These are phyloP conservation scores for Heloderma charlesbogerti DNA, from an alignment of 2,113 vertebrate species.

Conservation along the genomic window DNA sequence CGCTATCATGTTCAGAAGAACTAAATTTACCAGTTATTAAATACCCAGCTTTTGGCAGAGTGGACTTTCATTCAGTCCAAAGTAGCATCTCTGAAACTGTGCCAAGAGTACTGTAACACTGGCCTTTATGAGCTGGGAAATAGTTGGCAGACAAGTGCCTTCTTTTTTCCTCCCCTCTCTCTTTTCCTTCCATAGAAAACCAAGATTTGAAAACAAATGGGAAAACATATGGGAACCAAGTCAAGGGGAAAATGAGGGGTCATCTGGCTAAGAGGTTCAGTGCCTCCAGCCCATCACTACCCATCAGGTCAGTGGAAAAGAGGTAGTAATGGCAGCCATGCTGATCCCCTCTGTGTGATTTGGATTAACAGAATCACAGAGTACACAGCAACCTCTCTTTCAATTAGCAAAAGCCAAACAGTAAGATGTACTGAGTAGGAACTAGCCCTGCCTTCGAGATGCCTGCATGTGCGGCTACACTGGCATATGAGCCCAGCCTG, in stretches of 20 bases:
- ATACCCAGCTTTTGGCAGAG: constrained; percentile 30
- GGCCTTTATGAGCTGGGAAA: constrained; percentile 42
- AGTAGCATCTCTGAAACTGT: constrained; percentile 43
- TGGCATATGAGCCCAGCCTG: constrained; percentile 3
- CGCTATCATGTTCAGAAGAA: constrained; percentile 18
- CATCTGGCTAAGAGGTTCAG: constrained; percentile 21
- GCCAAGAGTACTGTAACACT: constrained; percentile 30
- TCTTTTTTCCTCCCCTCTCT: background rate
- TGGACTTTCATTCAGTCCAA: constrained; percentile 22
- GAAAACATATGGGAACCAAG: constrained; percentile 32
- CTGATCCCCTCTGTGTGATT: constrained; percentile 19
- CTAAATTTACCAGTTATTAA: constrained; percentile 27
- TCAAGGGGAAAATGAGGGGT: constrained; percentile 42
- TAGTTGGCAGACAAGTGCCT: constrained; percentile 21
- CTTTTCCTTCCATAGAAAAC: constrained; percentile 3
- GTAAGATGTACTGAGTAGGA: constrained; percentile 23
- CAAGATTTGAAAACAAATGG: constrained; percentile 47
- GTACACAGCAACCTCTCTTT: constrained; percentile 10
- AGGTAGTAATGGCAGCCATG: constrained; percentile 20
- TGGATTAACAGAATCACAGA: constrained; percentile 27
- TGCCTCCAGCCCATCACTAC: background rate
- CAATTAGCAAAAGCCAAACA: background rate
- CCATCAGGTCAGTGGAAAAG: constrained; percentile 33
- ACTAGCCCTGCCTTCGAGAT: background rate
- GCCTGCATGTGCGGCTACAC: background rate